Evolutionary conservation across 2,113 vertebrate species (phyloP).

Genomic region (Xenopus laevis): DNA sequence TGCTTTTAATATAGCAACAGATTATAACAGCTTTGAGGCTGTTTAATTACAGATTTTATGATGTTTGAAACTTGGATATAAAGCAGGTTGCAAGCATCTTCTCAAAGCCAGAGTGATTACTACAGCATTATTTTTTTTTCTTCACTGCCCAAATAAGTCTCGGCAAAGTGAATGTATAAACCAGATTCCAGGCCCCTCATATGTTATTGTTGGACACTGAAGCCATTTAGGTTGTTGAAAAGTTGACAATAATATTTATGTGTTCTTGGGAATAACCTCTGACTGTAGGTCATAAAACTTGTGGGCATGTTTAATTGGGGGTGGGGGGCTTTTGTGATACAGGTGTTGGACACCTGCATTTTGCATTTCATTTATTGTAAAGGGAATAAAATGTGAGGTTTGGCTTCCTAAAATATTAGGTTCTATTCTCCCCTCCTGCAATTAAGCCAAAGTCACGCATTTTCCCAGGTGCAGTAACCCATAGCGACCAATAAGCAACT

Average conservation of each 20-base stretch:
- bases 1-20: background rate
- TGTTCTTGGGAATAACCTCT: constrained; percentile 17
- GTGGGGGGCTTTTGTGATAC: background rate
- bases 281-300: constrained; percentile 29
- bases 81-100: constrained; percentile 17
- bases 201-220: constrained; percentile 40
- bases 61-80: constrained; percentile 25
- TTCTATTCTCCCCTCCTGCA: no score
- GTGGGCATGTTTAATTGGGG: constrained; percentile 18
- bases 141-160: constrained; percentile 25
- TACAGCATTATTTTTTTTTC: constrained; percentile 21
- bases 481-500: no score
- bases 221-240: constrained; percentile 30
- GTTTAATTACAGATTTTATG: constrained; percentile 35
- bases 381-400: no score
- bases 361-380: background rate
- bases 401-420: no score
- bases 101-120: constrained; percentile 21
- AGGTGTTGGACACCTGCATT: constrained; percentile 37
- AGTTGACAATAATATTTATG: constrained; percentile 34
- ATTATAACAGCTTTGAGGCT: constrained; percentile 35
- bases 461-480: no score
- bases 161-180: constrained; percentile 22
- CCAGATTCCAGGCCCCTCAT: constrained; percentile 33
- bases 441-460: no score